Evolutionary conservation across 1,140 invertebrate genomes (phyloP).

Genomic region (Magallana gigas): DNA sequence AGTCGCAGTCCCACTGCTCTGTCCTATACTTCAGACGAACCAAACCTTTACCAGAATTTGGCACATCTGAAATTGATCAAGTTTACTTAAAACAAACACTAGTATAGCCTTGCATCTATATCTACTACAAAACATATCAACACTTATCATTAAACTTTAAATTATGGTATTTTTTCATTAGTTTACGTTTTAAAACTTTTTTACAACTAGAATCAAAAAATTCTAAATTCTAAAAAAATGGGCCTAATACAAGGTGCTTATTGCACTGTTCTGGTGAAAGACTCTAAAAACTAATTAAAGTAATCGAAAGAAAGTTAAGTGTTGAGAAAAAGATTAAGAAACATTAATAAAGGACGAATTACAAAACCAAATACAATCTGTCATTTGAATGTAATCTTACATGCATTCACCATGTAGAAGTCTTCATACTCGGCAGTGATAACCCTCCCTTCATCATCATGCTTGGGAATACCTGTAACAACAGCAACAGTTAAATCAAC

Average conservation of each 20-base stretch:
- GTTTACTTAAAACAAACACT: not conserved
- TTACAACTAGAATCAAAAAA: no score
- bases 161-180: no score
- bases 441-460: slow-evolving; percentile 92
- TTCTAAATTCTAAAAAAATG: no score
- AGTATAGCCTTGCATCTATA: not conserved
- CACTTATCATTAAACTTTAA: not conserved
- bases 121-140: not conserved
- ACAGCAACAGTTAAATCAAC: not conserved
- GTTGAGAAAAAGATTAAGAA: not conserved
- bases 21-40: slow-evolving; percentile 92
- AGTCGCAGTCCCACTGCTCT: slow-evolving; percentile 92
- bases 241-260: no score
- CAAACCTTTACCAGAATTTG: slow-evolving; percentile 89
- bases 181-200: no score
- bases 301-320: not conserved
- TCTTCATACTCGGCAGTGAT: slow-evolving; percentile 97
- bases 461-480: slow-evolving; percentile 77
- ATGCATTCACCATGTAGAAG: slow-evolving; percentile 90
- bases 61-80: slow-evolving; percentile 83
- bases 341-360: not conserved
- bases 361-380: no score
- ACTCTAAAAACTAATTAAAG: no score
- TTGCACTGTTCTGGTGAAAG: no score
- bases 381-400: slow-evolving; percentile 78